Base-by-base conservation (phyloP, 1,140 invertebrate genomes). In the Cyclina sinensis region DNA sequence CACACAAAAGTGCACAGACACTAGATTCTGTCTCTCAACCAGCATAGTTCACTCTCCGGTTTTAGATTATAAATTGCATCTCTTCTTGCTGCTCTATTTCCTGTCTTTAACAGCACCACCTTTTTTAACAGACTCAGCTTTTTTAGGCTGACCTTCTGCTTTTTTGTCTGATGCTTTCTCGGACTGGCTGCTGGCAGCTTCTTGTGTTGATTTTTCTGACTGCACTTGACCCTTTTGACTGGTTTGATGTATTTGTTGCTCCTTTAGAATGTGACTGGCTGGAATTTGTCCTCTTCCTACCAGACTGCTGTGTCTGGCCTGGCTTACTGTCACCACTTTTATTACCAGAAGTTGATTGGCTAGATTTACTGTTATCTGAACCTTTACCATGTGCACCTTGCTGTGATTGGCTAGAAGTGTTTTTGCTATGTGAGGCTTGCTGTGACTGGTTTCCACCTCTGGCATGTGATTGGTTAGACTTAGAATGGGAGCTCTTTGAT, bases 401-500 rank as follows among this genome's bases (percentile, higher is more conserved):
- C 62, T 87, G 85, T 65, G 74, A 68, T 87, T 79, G 85, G 74
- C 76, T 62, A 65, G 59, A 68, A 80, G 59, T 87, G 57, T 80
- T 80, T 70, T 87, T 87, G 46, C 74, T 48, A 54, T 87, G 85
- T 37, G 85, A 79, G 35, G 85, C 32, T 57, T 79, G 74, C 43
- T 87, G 85, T 70, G 85, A 70, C 70, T 87, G 85, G 85, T 48
- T 87, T 37, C 57, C 74, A 51, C 68, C 37, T 65, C 46, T 79
- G 27, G 76, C 86, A 83, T 88, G 86, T 88, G 86, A 88, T 65
- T 88, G 86, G 62, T 43, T 51, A 59, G 78, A 39, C 39, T 79
- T 80, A 68, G 59, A 79, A 78, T 62, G 48, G n/a, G 70, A 39
- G 65, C 68, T 12, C 76, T 88, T 88, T 82, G 86, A 82, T 62